Conservation (phyloP, 2,113 vertebrate species). For the Dolichallabes microphthalmus region DNA sequence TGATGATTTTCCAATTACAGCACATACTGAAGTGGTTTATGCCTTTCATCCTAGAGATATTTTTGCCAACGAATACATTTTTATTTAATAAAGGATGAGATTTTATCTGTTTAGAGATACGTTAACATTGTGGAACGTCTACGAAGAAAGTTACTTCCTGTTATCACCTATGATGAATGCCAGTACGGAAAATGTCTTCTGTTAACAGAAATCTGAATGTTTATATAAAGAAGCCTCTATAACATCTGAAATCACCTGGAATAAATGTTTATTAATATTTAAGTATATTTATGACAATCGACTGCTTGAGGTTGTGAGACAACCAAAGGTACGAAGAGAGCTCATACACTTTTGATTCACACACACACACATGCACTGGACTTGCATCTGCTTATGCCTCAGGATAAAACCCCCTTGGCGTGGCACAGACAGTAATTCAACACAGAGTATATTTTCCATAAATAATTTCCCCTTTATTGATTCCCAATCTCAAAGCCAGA, state of each 20-base stretch:
- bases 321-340: background rate
- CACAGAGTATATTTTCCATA: constrained; percentile 78
- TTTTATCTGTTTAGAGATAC: background rate
- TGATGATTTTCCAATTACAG: background rate
- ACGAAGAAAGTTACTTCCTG: background rate
- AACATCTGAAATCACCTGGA: too few species aligned
- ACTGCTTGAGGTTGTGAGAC: background rate
- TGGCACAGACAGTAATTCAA: constrained; percentile 75
- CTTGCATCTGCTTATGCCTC: constrained; percentile 58
- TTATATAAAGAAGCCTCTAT: background rate
- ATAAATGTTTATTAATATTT: background rate
- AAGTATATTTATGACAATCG: background rate
- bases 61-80: background rate
- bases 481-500: constrained; percentile 74
- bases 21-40: background rate
- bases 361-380: background rate
- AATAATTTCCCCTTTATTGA: constrained; percentile 80
- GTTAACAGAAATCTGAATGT: background rate
- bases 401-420: constrained; percentile 74
- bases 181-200: background rate
- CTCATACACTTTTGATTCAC: background rate
- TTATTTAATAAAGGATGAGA: background rate
- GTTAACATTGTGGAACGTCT: background rate
- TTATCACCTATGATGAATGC: background rate
- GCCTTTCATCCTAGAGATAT: background rate